A percentile compares a stretch with the other conserved stretches of the same genome.
These are phyloP conservation scores for Lichenostomus cassidix DNA, from an alignment of 2,113 vertebrate genomes.

Conservation along the genomic window DNA sequence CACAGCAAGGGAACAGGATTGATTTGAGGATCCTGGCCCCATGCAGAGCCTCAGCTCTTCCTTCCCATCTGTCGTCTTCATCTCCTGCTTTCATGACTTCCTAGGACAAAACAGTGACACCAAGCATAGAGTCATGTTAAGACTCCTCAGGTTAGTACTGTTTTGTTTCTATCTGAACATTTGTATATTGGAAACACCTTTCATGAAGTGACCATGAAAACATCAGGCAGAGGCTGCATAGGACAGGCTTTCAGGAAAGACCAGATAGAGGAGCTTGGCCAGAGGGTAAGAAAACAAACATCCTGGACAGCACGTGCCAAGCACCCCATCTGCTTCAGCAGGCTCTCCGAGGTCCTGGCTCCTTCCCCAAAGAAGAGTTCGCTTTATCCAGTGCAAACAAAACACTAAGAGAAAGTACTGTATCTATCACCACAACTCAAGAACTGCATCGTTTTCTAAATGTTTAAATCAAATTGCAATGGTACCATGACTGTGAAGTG, in stretches of 20 bases:
- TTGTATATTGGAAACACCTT: not conserved
- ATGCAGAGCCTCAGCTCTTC: not conserved
- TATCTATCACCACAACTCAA: not conserved
- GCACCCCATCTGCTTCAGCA: not conserved
- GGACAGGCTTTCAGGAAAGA: not conserved
- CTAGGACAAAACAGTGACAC: not conserved
- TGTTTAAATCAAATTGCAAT: not conserved
- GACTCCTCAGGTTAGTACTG: not conserved
- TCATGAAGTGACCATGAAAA: not conserved
- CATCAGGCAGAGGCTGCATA: not conserved
- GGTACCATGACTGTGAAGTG: not conserved
- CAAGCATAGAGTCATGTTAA: not conserved
- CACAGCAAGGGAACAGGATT: not conserved
- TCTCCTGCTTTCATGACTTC: not conserved
- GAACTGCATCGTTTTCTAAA: not conserved
- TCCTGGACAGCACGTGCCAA: fast-evolving
- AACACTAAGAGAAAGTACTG: not conserved
- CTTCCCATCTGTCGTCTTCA: not conserved
- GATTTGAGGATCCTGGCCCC: not conserved
- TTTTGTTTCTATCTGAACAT: not conserved
- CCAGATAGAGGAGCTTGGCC: not conserved
- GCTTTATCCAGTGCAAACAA: not conserved
- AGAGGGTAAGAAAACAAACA: not conserved
- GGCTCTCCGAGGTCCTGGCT: not conserved
- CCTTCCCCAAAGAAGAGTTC: not conserved